Percentiles rank a stretch among this genome's conserved stretches.
These are phyloP conservation scores for Tokudaia muenninki DNA, from an alignment of 2,797 vertebrate species.

Conservation along the genomic window DNA sequence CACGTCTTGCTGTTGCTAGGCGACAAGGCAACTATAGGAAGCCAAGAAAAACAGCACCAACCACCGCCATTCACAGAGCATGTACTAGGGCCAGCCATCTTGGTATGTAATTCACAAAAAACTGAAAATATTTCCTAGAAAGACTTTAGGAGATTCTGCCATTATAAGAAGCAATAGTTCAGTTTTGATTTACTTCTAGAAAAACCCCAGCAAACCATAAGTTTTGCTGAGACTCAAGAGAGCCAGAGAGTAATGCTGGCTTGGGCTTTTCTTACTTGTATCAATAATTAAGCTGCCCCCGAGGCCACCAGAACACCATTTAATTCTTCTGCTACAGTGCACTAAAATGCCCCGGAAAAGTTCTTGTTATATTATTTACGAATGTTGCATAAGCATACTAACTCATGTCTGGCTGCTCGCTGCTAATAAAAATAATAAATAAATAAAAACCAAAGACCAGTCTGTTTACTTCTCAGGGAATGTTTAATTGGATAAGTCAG, in stretches of 20 bases:
- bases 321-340: conserved; percentile 76
- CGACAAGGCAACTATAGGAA: background rate
- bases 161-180: conserved; percentile 19
- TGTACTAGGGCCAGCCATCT: background rate
- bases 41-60: background rate
- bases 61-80: background rate
- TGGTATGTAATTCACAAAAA: conserved; percentile 32
- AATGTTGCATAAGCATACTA: conserved; percentile 55
- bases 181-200: conserved; percentile 48
- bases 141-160: conserved; percentile 47
- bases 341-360: conserved; percentile 71
- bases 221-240: conserved; percentile 39
- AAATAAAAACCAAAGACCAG: background rate
- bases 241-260: background rate
- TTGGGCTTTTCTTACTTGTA: conserved; percentile 57
- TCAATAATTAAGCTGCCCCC: conserved; percentile 75
- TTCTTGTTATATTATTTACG: conserved; percentile 78
- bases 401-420: background rate
- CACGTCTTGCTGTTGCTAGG: background rate
- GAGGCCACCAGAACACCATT: conserved; percentile 66
- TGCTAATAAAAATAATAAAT: background rate
- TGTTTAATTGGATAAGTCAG: conserved; percentile 24
- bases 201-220: background rate
- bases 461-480: conserved; percentile 62
- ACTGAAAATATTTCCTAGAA: conserved; percentile 50